A percentile compares a stretch with the other conserved stretches of the same genome.
Conservation (phyloP, 2,888 invertebrate genomes). For the Hemistola chrysoprasaria region DNA sequence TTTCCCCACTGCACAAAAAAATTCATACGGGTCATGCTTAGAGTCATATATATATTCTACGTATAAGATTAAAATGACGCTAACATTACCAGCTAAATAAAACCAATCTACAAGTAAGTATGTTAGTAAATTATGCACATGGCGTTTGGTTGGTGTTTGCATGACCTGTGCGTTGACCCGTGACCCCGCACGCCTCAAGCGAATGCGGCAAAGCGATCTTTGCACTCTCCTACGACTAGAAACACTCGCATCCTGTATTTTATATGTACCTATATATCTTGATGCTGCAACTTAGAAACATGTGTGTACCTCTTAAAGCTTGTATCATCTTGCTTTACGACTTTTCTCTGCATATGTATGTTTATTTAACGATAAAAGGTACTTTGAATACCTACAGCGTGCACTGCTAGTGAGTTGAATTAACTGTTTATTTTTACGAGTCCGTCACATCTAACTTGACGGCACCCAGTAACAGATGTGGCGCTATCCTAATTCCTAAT, state of each 20-base stretch:
- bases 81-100: conserved; percentile 8
- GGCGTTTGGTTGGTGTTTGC: conserved; percentile 35
- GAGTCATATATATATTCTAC: too few relatives aligned
- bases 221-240: conserved; percentile 36
- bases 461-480: too few relatives aligned
- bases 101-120: conserved; percentile 5
- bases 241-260: not conserved
- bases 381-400: too few relatives aligned
- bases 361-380: too few relatives aligned
- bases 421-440: too few relatives aligned
- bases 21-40: too few relatives aligned
- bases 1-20: too few relatives aligned
- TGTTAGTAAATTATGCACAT: not conserved
- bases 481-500: too few relatives aligned
- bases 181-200: conserved; percentile 32
- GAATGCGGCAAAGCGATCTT: conserved; percentile 47
- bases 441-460: too few relatives aligned
- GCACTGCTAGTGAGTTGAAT: too few relatives aligned
- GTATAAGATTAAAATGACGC: too few relatives aligned
- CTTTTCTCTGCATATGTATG: not conserved
- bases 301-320: not conserved
- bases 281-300: not conserved
- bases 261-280: conserved; percentile 1
- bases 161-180: conserved; percentile 58
- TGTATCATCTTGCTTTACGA: conserved; percentile 1